Percentiles rank a stretch among this genome's conserved stretches.
These are phyloP conservation scores for Hystrix cristata DNA, from an alignment of 2,113 vertebrate species.

Conservation along the genomic window DNA sequence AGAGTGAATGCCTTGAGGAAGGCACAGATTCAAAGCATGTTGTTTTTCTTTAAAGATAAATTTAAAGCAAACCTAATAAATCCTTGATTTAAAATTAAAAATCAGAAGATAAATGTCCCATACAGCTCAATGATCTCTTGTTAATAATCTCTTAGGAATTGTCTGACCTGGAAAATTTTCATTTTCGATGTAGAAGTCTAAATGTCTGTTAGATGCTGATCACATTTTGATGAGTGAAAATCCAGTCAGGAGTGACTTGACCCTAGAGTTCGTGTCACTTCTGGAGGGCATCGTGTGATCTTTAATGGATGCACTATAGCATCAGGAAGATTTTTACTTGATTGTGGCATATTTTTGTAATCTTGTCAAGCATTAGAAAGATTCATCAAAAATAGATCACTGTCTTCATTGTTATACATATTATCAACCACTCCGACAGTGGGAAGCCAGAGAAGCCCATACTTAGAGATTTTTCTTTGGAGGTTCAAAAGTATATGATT, in stretches of 20 bases:
- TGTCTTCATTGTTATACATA: not conserved
- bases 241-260: not conserved
- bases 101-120: not conserved
- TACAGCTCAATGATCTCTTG: not conserved
- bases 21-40: not conserved
- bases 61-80: slow-evolving; percentile 33
- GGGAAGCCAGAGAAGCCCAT: not conserved
- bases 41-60: not conserved
- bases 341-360: not conserved
- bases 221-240: slow-evolving; percentile 7
- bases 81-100: slow-evolving; percentile 35
- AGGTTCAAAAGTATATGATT: not conserved
- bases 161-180: not conserved
- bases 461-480: slow-evolving; percentile 33
- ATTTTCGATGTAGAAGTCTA: not conserved
- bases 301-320: not conserved
- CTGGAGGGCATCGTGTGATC: not conserved
- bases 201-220: not conserved
- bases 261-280: not conserved
- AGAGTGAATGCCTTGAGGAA: slow-evolving; percentile 1
- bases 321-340: not conserved
- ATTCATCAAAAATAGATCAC: not conserved
- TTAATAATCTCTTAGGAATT: not conserved
- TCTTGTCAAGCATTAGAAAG: not conserved
- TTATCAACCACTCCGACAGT: not conserved